Percentiles rank a stretch among this genome's conserved stretches.
Conservation (phyloP, 2,113 vertebrate genomes). For the Lethenteron camtschaticum region DNA sequence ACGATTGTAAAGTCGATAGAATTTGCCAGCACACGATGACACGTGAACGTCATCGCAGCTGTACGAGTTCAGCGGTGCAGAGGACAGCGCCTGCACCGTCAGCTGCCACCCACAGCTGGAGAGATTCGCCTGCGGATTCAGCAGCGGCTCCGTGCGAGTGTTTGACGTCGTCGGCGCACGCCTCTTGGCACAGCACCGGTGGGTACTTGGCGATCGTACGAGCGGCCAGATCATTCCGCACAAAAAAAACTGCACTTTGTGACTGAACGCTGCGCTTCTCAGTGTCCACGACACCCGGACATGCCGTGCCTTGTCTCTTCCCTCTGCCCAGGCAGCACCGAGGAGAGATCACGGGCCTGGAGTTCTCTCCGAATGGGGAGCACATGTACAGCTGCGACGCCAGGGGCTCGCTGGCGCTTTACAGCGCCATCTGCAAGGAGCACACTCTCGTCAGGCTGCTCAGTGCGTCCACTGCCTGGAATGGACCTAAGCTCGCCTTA, state of each 20-base stretch:
- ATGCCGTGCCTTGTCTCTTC: neutral
- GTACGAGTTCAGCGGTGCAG: conserved; percentile 38
- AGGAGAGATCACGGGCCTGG: conserved; percentile 33
- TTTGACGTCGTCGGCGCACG: conserved; percentile 38
- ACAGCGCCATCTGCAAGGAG: conserved; percentile 21
- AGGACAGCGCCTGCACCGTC: conserved; percentile 37
- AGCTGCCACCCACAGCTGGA: conserved; percentile 47
- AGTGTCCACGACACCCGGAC: too few species aligned
- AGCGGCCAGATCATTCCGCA: too few species aligned
- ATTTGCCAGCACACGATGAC: too few species aligned
- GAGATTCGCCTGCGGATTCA: conserved; percentile 56
- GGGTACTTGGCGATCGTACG: too few species aligned
- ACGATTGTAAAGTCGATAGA: too few species aligned
- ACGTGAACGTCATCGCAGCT: conserved; percentile 20
- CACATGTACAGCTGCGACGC: conserved; percentile 56
- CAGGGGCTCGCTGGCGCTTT: conserved; percentile 42
- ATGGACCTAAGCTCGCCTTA: too few species aligned
- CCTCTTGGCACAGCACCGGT: conserved; percentile 34
- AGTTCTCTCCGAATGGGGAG: conserved; percentile 44
- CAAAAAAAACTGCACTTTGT: too few species aligned
- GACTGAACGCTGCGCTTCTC: too few species aligned
- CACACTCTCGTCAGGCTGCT: conserved; percentile 28
- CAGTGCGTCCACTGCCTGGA: conserved; percentile 22
- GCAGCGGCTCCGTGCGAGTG: conserved; percentile 34
- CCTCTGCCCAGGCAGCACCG: conserved; percentile 32